Conservation (phyloP, 2,888 invertebrate species). For the Octonoba sinensis region DNA sequence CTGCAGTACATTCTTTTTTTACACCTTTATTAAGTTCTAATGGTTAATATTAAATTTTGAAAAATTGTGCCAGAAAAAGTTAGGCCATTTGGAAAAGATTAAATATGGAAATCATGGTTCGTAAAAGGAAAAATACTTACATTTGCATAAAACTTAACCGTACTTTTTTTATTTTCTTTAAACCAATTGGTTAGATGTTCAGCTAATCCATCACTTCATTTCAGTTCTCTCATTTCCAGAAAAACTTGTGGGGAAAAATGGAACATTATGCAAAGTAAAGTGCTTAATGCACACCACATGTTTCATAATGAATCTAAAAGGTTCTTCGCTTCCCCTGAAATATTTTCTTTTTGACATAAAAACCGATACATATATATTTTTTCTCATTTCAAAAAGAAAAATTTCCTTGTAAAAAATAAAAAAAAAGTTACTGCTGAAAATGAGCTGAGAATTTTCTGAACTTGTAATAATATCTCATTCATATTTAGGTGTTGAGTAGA, state of each 20-base stretch:
- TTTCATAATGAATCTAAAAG: conserved; percentile 4
- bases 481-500: not conserved
- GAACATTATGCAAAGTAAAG: conserved; percentile 4
- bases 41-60: too few relatives aligned
- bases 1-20: too few relatives aligned
- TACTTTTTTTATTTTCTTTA: too few relatives aligned
- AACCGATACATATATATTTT: not conserved
- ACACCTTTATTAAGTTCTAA: too few relatives aligned
- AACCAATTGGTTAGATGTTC: too few relatives aligned
- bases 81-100: too few relatives aligned
- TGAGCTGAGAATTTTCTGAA: not conserved
- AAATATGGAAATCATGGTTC: too few relatives aligned
- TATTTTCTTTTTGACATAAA: conserved; percentile 2
- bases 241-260: not conserved
- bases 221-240: not conserved
- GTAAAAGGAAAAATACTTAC: too few relatives aligned
- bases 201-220: too few relatives aligned
- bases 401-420: not conserved
- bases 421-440: too few relatives aligned
- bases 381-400: not conserved
- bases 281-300: not conserved
- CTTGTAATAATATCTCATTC: conserved; percentile 2
- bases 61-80: too few relatives aligned
- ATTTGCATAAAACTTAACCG: too few relatives aligned
- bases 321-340: not conserved